Evolutionary conservation across 2,888 invertebrate genomes (phyloP).

Genomic region (Encarsia formosa): DNA sequence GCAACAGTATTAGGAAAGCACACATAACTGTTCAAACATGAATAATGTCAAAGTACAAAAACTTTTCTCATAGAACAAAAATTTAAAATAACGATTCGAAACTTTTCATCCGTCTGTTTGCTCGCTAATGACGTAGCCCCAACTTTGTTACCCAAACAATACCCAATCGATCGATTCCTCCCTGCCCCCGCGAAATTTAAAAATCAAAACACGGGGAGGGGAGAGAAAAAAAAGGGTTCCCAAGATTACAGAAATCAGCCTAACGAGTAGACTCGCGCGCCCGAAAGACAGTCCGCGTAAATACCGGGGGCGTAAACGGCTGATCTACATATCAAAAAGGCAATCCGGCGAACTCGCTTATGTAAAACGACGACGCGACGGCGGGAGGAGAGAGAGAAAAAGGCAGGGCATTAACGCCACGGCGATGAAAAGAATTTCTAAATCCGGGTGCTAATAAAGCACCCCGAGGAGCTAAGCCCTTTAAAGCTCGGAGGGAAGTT

Average conservation of each 20-base stretch:
- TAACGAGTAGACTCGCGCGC: background rate
- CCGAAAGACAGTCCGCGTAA: slow-evolving; percentile 9
- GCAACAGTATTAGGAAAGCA: too few relatives aligned
- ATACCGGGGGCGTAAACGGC: slow-evolving; percentile 43
- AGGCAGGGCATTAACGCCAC: slow-evolving; percentile 40
- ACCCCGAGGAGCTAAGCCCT: slow-evolving; percentile 37
- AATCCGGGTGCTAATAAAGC: slow-evolving; percentile 51
- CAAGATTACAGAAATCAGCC: background rate
- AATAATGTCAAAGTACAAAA: too few relatives aligned
- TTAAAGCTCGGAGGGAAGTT: slow-evolving; percentile 39
- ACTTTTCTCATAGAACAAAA: too few relatives aligned
- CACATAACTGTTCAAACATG: too few relatives aligned
- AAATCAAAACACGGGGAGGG: background rate
- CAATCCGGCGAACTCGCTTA: slow-evolving; percentile 52
- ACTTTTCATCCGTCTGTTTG: too few relatives aligned
- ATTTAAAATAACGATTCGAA: too few relatives aligned
- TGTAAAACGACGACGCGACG: slow-evolving; percentile 46
- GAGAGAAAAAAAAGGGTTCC: background rate
- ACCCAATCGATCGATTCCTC: too few relatives aligned
- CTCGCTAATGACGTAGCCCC: too few relatives aligned
- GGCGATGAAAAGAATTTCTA: slow-evolving; percentile 51
- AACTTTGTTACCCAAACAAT: too few relatives aligned
- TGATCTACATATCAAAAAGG: slow-evolving; percentile 53
- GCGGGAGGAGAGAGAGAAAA: slow-evolving; percentile 30
- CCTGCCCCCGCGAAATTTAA: too few relatives aligned